Evolutionary conservation across 1,140 invertebrate genomes (phyloP), one percentile per base, ranked within the genome.

Genomic region (Euura saliciscinereae): DNA sequence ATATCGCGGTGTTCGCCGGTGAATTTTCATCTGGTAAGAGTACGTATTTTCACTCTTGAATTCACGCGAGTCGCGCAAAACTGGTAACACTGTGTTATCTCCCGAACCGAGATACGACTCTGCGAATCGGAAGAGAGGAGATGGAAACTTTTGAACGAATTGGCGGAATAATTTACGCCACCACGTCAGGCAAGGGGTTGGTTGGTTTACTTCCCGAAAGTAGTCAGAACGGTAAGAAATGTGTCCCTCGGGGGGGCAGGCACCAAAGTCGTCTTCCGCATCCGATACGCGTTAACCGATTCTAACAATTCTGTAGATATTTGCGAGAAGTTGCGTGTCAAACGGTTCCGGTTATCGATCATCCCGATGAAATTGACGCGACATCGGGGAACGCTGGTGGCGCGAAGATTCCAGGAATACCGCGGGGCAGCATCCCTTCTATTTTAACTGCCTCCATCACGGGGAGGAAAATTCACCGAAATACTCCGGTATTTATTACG

Each of bases 121-220:
- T 28, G 28, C 68, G 66, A n/a, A 51, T 42, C 74, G 74, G 69
- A 11, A 3, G 75, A 59, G 28, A 13, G 2, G 45, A 67, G 43
- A 42, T 10, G 42, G 4, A 11, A 11, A 44, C 43, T 67, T 67
- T 28, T 28, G 43, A 44, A 42, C 28, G 13, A 67, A 67, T 67
- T 67, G 66, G 28, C 8, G 66, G 66, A 67, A 67, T 67, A 67
- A 67, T 67, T 67, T 67, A 67, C 13, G 42, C 66, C 28, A 8
- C 8, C 8, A 28, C 28, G 43, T 28, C 3, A 67, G 8, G 8
- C 43, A 42, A 67, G 51, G n/a, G 51, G 8, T 11, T 6, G 3
- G 51, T n/a, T 11, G 10, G 51, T 59, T 28, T 59, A 59, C 51
- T 59, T 59, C 51, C 1, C 28, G 28, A 28, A 28, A 28, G 28